Conservation (phyloP, 2,888 invertebrate species). For the Tetheella fluctuosa region DNA sequence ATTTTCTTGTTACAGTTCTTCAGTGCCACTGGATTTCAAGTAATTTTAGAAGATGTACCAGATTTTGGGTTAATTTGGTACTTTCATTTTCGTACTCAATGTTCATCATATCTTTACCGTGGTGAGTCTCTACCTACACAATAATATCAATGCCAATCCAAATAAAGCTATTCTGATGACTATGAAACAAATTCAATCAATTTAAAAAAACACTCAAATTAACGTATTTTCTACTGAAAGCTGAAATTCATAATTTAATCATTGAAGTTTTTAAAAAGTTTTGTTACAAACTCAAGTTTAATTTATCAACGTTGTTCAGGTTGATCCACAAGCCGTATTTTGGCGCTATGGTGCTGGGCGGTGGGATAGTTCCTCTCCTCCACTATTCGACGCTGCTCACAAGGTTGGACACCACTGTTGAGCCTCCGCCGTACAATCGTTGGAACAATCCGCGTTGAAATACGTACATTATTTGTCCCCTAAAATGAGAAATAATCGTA, state of each 20-base stretch:
- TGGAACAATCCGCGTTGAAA: slow-evolving; percentile 58
- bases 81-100: slow-evolving; percentile 76
- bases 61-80: slow-evolving; percentile 73
- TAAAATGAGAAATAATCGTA: neutral
- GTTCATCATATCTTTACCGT: slow-evolving; percentile 71
- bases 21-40: slow-evolving; percentile 72
- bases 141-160: neutral
- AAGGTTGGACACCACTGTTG: slow-evolving; percentile 46
- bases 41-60: slow-evolving; percentile 65
- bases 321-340: slow-evolving; percentile 68
- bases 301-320: slow-evolving; percentile 47
- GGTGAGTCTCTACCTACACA: slow-evolving; percentile 52
- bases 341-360: slow-evolving; percentile 61
- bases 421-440: slow-evolving; percentile 49
- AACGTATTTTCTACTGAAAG: neutral
- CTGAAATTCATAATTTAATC: neutral
- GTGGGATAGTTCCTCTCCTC: slow-evolving; percentile 60
- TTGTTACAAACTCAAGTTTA: neutral
- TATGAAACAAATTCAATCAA: too few species aligned
- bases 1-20: slow-evolving; percentile 59
- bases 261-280: neutral
- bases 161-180: too few species aligned
- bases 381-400: slow-evolving; percentile 70
- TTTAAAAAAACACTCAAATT: too few species aligned
- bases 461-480: neutral